Evolutionary conservation across 2,797 vertebrate species (phyloP), one percentile per base, ranked within the genome.

Genomic region (Harpagifer antarcticus): DNA sequence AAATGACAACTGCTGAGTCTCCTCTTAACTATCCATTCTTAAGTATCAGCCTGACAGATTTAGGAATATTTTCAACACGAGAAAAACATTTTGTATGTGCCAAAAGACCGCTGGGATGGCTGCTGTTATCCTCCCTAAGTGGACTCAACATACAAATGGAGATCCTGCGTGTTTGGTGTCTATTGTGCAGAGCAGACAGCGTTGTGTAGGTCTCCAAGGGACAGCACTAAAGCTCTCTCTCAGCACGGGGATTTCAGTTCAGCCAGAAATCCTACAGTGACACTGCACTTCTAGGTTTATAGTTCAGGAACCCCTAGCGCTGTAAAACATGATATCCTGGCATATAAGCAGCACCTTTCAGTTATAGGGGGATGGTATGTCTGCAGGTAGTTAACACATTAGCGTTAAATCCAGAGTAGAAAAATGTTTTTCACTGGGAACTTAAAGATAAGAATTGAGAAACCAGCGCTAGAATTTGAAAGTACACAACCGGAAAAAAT

Each of bases 71-170:
- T 58, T 57, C 53, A 37, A 80, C 70, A 58, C 55, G 17, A 82
- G 68, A 86, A 76, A 37, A 84, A 78, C 43, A 85, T 59, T 57
- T 68, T 50, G 53, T 48, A 55, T 72, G 60, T 62, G 82, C 48
- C 55, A 72, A 68, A 72, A 79, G 75, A 78, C 73, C 80, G 61
- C 59, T 78, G 62, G 78, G 80, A 78, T 53, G 73, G 76, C 64
- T 82, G 84, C 72, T 79, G 73, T 88, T 86, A 84, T 89, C 83
- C 82, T 60, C 76, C 59, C 68, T 78, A 82, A 89, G 71, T 85
- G 88, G 73, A 85, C 87, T 72, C 69, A 84, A 86, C 86, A 87
- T 83, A 84, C 82, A 90, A 86, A 79, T 69, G 75, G 74, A 84
- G 78, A 77, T 75, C 63, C 72, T 9, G 49, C 78, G 14, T 55